A percentile compares a stretch with the other conserved stretches of the same genome.
phyloP scores from a whole-genome alignment of 2,888 invertebrate species.

The Limenitis camilla region DNA sequence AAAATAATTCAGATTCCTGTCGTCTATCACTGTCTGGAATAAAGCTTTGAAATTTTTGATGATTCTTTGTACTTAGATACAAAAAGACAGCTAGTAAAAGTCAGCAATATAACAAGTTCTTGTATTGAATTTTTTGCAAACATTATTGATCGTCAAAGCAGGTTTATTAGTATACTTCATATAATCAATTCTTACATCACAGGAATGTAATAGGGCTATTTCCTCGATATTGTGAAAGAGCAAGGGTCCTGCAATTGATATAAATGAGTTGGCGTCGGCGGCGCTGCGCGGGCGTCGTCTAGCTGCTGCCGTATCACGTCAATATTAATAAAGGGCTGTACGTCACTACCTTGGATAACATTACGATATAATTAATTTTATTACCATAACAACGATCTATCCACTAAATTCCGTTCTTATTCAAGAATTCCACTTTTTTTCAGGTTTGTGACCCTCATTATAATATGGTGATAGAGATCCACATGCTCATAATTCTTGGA shows the following conservation, averaged over 20 bases:
- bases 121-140: too few species aligned
- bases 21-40: too few species aligned
- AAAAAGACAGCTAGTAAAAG: too few species aligned
- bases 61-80: too few species aligned
- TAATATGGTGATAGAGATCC: slow-evolving; percentile 65
- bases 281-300: slow-evolving; percentile 11
- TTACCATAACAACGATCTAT: neutral
- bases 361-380: neutral
- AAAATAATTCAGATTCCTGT: too few species aligned
- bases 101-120: too few species aligned
- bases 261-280: slow-evolving; percentile 32
- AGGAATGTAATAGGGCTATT: slow-evolving; percentile 8
- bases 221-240: slow-evolving; percentile 8
- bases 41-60: too few species aligned
- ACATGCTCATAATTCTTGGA: slow-evolving; percentile 79
- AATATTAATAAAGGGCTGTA: slow-evolving; percentile 13
- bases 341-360: neutral
- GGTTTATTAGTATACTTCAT: too few species aligned
- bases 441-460: slow-evolving; percentile 67
- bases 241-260: slow-evolving; percentile 30
- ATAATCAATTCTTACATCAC: neutral
- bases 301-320: slow-evolving; percentile 7
- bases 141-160: too few species aligned
- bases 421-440: slow-evolving; percentile 24
- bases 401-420: too few species aligned